Conservation (phyloP, 1,140 invertebrate species). For the Glossosoma conforme region DNA sequence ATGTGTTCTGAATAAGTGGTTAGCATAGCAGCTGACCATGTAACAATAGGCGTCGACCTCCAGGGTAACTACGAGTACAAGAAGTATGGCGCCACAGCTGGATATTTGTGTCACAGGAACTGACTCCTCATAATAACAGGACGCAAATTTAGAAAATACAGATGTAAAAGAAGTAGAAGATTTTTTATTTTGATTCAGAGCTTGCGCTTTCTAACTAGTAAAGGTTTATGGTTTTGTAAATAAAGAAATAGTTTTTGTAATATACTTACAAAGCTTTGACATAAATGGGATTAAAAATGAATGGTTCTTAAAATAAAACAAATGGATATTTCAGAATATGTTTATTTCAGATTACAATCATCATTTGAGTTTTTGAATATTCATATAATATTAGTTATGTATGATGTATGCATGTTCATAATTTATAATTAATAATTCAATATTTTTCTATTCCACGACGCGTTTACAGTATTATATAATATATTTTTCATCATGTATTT, state of each 20-base stretch:
- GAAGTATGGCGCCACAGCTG: no score
- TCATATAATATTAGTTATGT: background rate
- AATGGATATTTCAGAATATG: conserved; percentile 1
- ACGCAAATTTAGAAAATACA: no score
- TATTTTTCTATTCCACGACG: conserved; percentile 1
- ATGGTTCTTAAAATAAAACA: background rate
- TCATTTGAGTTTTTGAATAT: conserved; percentile 6
- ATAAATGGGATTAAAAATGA: background rate
- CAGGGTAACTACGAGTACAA: no score
- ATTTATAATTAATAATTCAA: background rate
- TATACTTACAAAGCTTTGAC: background rate
- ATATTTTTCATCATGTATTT: background rate
- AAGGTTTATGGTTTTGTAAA: background rate
- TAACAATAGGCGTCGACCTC: no score
- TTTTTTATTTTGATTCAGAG: background rate
- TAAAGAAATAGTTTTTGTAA: background rate
- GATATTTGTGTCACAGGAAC: no score
- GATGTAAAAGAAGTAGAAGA: background rate
- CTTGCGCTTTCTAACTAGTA: background rate
- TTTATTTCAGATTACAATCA: conserved; percentile 7
- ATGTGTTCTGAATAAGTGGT: no score
- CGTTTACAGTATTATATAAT: background rate
- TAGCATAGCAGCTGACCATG: no score
- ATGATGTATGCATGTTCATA: background rate
- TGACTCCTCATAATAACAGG: no score